phyloP scores from a whole-genome alignment of 2,797 vertebrate species.

The Poeciliopsis paucimaculata region DNA sequence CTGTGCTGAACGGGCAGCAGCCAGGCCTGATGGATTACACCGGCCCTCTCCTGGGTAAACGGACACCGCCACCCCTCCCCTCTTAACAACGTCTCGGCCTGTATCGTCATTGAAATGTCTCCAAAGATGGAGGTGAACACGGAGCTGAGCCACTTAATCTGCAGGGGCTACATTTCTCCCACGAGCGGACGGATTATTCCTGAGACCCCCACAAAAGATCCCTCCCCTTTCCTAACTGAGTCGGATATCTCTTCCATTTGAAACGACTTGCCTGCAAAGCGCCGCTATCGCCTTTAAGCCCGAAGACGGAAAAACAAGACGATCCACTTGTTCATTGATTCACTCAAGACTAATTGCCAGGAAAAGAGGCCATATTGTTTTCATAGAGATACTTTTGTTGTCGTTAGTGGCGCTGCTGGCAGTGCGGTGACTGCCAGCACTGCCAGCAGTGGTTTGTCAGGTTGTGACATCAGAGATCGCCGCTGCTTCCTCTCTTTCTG shows the following conservation, averaged over 20 bases:
- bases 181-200: constrained; percentile 52
- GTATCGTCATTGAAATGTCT: constrained; percentile 82
- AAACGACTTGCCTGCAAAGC: constrained; percentile 64
- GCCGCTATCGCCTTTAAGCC: constrained; percentile 56
- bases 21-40: constrained; percentile 80
- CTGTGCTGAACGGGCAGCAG: constrained; percentile 72
- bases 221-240: constrained; percentile 66
- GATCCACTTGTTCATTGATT: constrained; percentile 77
- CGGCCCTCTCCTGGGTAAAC: constrained; percentile 79
- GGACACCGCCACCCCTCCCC: constrained; percentile 73
- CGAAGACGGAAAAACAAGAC: constrained; percentile 65
- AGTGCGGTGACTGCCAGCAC: constrained; percentile 33
- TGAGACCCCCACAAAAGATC: constrained; percentile 62
- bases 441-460: constrained; percentile 54
- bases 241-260: constrained; percentile 68
- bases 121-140: constrained; percentile 78
- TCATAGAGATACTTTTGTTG: constrained; percentile 65
- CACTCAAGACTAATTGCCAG: constrained; percentile 81
- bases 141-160: constrained; percentile 81
- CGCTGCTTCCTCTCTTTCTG: constrained; percentile 12
- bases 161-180: constrained; percentile 68
- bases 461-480: constrained; percentile 57
- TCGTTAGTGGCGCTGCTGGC: constrained; percentile 34
- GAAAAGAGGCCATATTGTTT: constrained; percentile 78
- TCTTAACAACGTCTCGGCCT: constrained; percentile 76